These are phyloP conservation scores for Ischnura elegans DNA, from an alignment of 2,888 invertebrate genomes.

Conservation along the genomic window DNA sequence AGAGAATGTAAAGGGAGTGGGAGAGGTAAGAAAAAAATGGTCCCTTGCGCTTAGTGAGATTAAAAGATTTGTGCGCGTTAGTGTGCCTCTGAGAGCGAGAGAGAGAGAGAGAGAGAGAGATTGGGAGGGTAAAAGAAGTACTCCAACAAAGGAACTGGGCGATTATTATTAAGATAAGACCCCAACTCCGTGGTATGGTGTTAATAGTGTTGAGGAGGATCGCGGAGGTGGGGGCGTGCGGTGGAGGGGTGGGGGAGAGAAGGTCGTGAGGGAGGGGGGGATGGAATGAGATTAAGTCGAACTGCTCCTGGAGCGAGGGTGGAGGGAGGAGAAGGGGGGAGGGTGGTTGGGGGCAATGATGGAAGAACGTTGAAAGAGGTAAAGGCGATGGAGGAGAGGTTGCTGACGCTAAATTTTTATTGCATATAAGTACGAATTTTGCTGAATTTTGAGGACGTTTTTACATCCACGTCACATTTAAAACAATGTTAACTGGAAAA, in stretches of 20 bases:
- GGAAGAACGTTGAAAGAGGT: slow-evolving; percentile 56
- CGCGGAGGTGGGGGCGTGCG: background rate
- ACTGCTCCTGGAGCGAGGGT: background rate
- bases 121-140: slow-evolving; percentile 47
- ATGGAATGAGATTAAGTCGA: slow-evolving; percentile 52
- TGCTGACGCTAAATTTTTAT: too few species aligned
- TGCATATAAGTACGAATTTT: too few species aligned
- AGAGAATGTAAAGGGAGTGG: background rate
- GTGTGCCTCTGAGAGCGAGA: background rate
- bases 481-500: too few species aligned
- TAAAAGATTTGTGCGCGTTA: background rate
- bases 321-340: background rate
- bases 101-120: background rate
- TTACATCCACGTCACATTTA: too few species aligned
- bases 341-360: background rate
- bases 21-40: too few species aligned
- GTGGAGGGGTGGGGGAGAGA: background rate
- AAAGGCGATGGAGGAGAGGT: background rate
- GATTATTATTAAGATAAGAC: slow-evolving; percentile 66
- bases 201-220: slow-evolving; percentile 56
- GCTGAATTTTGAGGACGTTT: too few species aligned
- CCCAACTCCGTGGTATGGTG: slow-evolving; percentile 28
- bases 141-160: slow-evolving; percentile 67
- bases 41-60: slow-evolving; percentile 37
- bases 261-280: background rate